A percentile compares a stretch with the other conserved stretches of the same genome.
phyloP scores from a whole-genome alignment of 35 echinoderm and acorn worm genomes.

The Patiria miniata region DNA sequence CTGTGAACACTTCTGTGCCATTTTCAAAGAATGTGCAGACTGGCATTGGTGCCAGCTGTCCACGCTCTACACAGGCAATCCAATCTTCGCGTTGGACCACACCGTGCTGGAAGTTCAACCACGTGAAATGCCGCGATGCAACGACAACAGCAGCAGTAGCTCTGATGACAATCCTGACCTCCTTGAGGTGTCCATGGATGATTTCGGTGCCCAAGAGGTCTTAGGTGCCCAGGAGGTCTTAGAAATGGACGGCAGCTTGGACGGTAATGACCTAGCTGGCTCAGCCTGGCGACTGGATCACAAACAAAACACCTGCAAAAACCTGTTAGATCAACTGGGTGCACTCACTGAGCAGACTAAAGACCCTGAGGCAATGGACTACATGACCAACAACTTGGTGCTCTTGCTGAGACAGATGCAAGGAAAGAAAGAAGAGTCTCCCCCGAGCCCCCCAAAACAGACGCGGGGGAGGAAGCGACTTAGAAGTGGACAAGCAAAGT shows the following conservation, averaged over 20 bases:
- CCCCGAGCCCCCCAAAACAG: not conserved
- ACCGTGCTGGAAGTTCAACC: not conserved
- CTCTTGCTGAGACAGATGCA: not conserved
- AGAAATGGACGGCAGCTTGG: not conserved
- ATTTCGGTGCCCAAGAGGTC: not conserved
- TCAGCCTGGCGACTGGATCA: not conserved
- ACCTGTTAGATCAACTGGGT: not conserved
- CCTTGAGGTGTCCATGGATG: not conserved
- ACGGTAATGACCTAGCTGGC: not conserved
- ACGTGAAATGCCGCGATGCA: not conserved
- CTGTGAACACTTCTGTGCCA: conserved; percentile 29
- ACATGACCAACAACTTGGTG: not conserved
- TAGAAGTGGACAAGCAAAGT: no score
- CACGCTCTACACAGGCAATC: conserved; percentile 1
- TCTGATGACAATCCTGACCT: not conserved
- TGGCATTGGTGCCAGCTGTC: conserved; percentile 9
- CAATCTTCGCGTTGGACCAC: not conserved
- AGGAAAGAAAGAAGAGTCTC: not conserved
- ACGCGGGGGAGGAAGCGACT: not conserved
- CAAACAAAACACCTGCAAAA: not conserved
- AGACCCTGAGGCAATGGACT: not conserved
- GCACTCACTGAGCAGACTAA: not conserved
- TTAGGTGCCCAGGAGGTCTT: not conserved
- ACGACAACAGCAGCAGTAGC: not conserved
- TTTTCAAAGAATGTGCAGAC: not conserved